A percentile compares a stretch with the other conserved stretches of the same genome.
phyloP scores from a whole-genome alignment of 2,113 vertebrate genomes.

The Plecotus auritus region DNA sequence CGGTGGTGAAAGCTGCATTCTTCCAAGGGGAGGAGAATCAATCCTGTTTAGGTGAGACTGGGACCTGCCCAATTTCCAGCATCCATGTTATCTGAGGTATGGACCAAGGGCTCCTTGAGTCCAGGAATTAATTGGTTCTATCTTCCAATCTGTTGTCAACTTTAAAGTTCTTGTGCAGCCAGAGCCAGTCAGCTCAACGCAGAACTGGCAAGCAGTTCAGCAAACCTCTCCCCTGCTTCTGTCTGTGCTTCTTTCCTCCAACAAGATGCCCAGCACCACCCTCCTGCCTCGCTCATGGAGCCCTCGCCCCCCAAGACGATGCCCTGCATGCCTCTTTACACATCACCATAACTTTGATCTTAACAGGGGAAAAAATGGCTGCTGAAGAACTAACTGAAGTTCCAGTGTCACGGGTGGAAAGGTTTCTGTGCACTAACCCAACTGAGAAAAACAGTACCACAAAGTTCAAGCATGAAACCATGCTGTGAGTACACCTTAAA shows the following conservation, averaged over 20 bases:
- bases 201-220: not conserved
- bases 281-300: not conserved
- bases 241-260: not conserved
- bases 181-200: not conserved
- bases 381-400: not conserved
- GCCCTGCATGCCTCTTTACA: not conserved
- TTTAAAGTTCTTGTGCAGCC: not conserved
- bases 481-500: not conserved
- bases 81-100: not conserved
- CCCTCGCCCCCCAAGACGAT: not conserved
- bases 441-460: not conserved
- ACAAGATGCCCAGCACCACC: not conserved
- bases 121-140: constrained; percentile 43
- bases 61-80: not conserved
- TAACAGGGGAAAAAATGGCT: not conserved
- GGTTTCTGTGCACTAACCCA: not conserved
- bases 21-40: not conserved
- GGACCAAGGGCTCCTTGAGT: constrained; percentile 30
- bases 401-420: not conserved
- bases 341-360: not conserved
- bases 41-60: not conserved
- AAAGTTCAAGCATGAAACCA: not conserved
- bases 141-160: constrained; percentile 34
- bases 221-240: not conserved
- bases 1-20: not conserved